Conservation (phyloP, 1,140 invertebrate genomes). For the Zaprionus gabonicus region DNA sequence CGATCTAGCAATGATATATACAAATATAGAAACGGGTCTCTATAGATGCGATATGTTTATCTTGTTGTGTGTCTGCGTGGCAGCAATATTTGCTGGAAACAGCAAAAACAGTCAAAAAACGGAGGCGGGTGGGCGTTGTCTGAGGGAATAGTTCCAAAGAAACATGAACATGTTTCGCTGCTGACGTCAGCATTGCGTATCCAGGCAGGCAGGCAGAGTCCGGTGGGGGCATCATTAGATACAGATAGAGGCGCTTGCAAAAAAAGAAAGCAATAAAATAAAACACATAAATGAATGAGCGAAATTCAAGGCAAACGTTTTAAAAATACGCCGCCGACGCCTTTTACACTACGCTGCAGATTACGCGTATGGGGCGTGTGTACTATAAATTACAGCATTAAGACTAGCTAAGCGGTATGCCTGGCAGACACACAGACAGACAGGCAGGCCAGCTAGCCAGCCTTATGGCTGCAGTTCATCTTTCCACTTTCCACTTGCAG, state of each 20-base stretch:
- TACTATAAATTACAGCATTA: slow-evolving; percentile 52
- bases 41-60: slow-evolving; percentile 23
- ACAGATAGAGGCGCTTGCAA: slow-evolving; percentile 29
- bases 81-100: slow-evolving; percentile 56
- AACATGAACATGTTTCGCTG: slow-evolving; percentile 54
- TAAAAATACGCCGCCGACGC: slow-evolving; percentile 77
- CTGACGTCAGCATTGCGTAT: slow-evolving; percentile 67
- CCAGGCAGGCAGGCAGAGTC: not conserved
- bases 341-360: slow-evolving; percentile 32
- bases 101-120: slow-evolving; percentile 27
- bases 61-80: slow-evolving; percentile 19
- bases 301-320: slow-evolving; percentile 72
- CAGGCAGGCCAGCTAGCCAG: not conserved
- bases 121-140: slow-evolving; percentile 52
- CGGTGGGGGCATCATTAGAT: slow-evolving; percentile 28
- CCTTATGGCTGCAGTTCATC: slow-evolving; percentile 50
- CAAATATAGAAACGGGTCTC: slow-evolving; percentile 24
- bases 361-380: slow-evolving; percentile 36
- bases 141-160: slow-evolving; percentile 54
- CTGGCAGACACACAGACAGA: slow-evolving; percentile 15
- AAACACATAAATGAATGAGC: slow-evolving; percentile 10
- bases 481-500: slow-evolving; percentile 43
- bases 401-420: slow-evolving; percentile 24
- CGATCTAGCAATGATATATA: slow-evolving; percentile 48
- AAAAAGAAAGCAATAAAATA: slow-evolving; percentile 1